Evolutionary conservation across 2,797 vertebrate species (phyloP), one percentile per base, ranked within the genome.

Genomic region (Halcyon chelicuti): DNA sequence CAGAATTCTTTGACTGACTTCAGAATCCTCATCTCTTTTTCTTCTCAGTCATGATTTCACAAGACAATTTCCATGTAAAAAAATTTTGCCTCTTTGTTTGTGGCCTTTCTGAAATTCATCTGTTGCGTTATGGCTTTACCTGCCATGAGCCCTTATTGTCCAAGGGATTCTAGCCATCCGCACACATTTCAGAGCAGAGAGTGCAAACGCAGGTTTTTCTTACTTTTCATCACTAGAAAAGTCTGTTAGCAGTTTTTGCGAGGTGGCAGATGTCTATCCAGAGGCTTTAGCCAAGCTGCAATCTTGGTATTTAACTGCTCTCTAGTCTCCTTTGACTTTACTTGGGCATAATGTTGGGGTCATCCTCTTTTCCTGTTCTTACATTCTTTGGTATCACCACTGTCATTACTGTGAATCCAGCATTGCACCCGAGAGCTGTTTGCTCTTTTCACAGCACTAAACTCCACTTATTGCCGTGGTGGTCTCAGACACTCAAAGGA

Each of bases 201-300:
- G 86, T 67, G 90, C 84, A 83, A 58, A 31, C 5, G 3, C 3
- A 47, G 52, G 16, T 26, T 90, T 84, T 67, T 5, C 29, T 73
- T 54, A 19, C n/a, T 88, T 75, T 75, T 54, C 49, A 47, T 75
- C 7, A 17, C 71, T 78, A 71, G 44, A 31, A 84, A 44, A 79
- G 70, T 7, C 28, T 54, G 37, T 31, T 51, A 31, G 33, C 18
- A 25, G 3, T 75, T 66, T 91, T 70, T 83, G 35, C 42, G 66
- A 35, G 42, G 49, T 78, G 40, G 26, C 39, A 87, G 52, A 39
- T 77, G 25, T 86, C 89, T 77, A 47, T 84, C 39, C 33, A 88
- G 75, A 92, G 49, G 37, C 79, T 93, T 84, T n/a, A 55, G 44
- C 25, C 76, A 68, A 84, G 67, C 29, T 74, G 28, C 14, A 72